These are phyloP conservation scores for Bombus waltoni DNA, from an alignment of 1,140 invertebrate species.

Conservation along the genomic window DNA sequence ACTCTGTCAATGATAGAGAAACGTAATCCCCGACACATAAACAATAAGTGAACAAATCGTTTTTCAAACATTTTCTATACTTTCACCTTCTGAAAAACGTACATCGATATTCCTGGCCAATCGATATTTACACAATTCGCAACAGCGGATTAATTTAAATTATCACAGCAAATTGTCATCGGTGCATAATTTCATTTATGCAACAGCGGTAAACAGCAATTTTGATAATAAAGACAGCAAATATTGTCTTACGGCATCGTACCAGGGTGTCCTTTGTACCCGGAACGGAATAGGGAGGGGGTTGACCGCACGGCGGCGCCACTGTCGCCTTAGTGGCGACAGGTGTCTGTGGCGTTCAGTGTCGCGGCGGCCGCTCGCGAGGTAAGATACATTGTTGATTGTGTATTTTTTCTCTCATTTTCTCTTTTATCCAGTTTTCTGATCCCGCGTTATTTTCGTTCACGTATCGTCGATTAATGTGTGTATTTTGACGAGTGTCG, in stretches of 20 bases:
- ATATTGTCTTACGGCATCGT: neutral
- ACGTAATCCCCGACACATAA: no score
- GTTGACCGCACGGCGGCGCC: constrained; percentile 76
- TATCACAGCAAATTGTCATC: neutral
- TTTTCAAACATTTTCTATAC: neutral
- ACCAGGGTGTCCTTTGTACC: constrained; percentile 44
- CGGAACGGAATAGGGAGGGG: constrained; percentile 60
- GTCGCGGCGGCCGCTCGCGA: constrained; percentile 81
- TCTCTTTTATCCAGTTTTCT: neutral
- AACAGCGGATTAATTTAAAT: neutral
- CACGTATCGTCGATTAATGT: constrained; percentile 6
- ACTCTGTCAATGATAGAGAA: neutral
- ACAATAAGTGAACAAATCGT: neutral
- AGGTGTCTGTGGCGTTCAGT: constrained; percentile 80
- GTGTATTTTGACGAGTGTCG: constrained; percentile 21
- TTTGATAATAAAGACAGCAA: neutral
- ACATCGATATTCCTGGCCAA: no score
- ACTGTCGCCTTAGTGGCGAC: constrained; percentile 74
- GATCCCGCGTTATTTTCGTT: neutral
- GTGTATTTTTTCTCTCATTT: neutral
- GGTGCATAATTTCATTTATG: neutral
- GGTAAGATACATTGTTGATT: constrained; percentile 71
- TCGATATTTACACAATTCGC: neutral
- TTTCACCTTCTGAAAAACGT: neutral
- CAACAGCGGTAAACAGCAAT: neutral